These are phyloP conservation scores for Galaxea fascicularis DNA, from an alignment of 92 coral and sea anemone genomes.

Conservation along the genomic window DNA sequence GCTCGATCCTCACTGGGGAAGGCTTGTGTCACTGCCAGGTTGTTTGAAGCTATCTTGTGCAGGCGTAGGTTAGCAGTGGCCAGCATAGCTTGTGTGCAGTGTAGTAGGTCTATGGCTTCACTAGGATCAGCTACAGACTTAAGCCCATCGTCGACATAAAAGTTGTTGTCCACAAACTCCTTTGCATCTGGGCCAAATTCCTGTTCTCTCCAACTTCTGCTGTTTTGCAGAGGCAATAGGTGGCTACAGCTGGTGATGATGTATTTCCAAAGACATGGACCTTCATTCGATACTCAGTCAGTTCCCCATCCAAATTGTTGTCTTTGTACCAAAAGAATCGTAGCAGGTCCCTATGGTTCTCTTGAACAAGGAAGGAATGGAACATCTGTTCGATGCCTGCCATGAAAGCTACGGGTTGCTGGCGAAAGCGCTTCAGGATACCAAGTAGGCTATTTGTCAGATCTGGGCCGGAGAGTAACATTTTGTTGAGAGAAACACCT, in stretches of 20 bases:
- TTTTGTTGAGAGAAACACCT: constrained; percentile 11
- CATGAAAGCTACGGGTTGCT: too few species aligned
- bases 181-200: constrained; percentile 19
- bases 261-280: too few species aligned
- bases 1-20: constrained; percentile 16
- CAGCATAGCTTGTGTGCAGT: not conserved
- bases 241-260: constrained; percentile 40
- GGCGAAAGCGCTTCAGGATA: constrained; percentile 31
- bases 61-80: not conserved
- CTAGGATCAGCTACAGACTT: not conserved
- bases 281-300: constrained; percentile 35
- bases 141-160: not conserved
- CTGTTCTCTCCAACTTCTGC: constrained; percentile 17
- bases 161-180: not conserved
- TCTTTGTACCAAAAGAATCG: too few species aligned
- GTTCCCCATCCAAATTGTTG: constrained; percentile 7
- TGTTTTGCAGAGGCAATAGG: constrained; percentile 28
- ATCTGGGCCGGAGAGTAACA: constrained; percentile 36
- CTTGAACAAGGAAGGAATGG: constrained; percentile 31
- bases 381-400: constrained; percentile 49
- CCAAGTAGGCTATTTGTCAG: constrained; percentile 26
- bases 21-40: constrained; percentile 4
- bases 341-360: constrained; percentile 19
- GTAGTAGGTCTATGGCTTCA: not conserved
- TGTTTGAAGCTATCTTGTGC: constrained; percentile 10